Evolutionary conservation across 2,113 vertebrate species (phyloP).

Genomic region (Oncorhynchus keta): DNA sequence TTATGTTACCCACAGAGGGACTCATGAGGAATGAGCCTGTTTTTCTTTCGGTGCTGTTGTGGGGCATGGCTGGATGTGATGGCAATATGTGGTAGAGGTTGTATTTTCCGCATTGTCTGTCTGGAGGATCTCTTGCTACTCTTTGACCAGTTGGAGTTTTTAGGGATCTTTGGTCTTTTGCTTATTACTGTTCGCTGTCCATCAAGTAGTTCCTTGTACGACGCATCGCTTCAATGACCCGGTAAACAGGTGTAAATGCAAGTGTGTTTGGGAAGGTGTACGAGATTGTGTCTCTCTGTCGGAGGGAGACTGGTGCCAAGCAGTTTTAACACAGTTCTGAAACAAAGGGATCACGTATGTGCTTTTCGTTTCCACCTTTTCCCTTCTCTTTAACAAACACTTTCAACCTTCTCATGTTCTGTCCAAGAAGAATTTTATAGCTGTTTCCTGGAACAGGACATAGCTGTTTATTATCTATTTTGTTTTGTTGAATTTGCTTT

Average conservation of each 20-base stretch:
- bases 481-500: slow-evolving; percentile 69
- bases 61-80: not conserved
- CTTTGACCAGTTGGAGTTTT: slow-evolving; percentile 10
- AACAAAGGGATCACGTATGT: slow-evolving; percentile 59
- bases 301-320: slow-evolving; percentile 66
- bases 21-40: slow-evolving; percentile 1
- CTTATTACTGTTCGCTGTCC: slow-evolving; percentile 19
- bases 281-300: not conserved
- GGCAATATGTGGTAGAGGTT: not conserved
- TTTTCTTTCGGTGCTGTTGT: slow-evolving; percentile 1
- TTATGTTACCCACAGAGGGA: not conserved
- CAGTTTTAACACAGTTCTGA: slow-evolving; percentile 62
- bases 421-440: slow-evolving; percentile 61
- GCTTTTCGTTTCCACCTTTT: slow-evolving; percentile 31
- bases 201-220: not conserved
- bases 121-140: slow-evolving; percentile 29
- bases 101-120: not conserved
- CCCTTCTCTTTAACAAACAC: slow-evolving; percentile 60
- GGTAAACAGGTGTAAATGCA: slow-evolving; percentile 30
- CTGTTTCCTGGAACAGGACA: slow-evolving; percentile 53
- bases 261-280: slow-evolving; percentile 7
- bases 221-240: slow-evolving; percentile 49
- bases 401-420: slow-evolving; percentile 61
- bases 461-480: slow-evolving; percentile 72
- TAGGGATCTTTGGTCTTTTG: slow-evolving; percentile 10